phyloP scores from a whole-genome alignment of 2,113 vertebrate species.

The Triplophysa rosa region DNA sequence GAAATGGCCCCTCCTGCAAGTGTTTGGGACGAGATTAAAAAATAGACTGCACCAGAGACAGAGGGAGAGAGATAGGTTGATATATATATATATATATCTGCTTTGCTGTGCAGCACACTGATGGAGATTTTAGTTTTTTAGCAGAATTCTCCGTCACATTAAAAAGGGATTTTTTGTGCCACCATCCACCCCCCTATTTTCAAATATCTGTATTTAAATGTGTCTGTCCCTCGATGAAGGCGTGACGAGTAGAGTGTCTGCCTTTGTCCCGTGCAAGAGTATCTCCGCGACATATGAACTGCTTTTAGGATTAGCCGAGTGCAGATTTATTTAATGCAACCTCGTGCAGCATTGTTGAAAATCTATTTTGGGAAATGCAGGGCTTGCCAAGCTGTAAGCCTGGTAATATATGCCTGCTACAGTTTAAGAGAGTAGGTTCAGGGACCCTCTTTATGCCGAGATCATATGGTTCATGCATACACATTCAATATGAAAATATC shows the following conservation, averaged over 20 bases:
- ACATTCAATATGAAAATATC: constrained; percentile 75
- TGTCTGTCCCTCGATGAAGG: constrained; percentile 75
- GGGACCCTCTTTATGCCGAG: constrained; percentile 76
- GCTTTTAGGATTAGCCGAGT: constrained; percentile 79
- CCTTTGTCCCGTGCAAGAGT: constrained; percentile 75
- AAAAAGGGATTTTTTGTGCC: constrained; percentile 63
- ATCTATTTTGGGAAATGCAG: constrained; percentile 80
- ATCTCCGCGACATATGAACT: constrained; percentile 77
- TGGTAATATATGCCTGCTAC: constrained; percentile 83
- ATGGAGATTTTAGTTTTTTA: constrained; percentile 57
- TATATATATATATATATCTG: constrained; percentile 11
- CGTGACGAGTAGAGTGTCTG: constrained; percentile 66
- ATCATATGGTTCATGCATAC: constrained; percentile 74
- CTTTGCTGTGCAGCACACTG: constrained; percentile 25
- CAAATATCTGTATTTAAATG: constrained; percentile 76
- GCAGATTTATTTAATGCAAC: constrained; percentile 85
- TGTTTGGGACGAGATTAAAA: constrained; percentile 70
- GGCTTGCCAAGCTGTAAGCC: constrained; percentile 79
- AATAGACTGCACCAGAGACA: constrained; percentile 60
- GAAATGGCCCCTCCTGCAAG: constrained; percentile 73
- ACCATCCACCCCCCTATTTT: constrained; percentile 50
- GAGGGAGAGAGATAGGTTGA: constrained; percentile 33
- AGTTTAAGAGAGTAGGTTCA: constrained; percentile 81
- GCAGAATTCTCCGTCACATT: constrained; percentile 71
- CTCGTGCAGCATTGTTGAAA: constrained; percentile 79